Percentiles rank a stretch among this genome's conserved stretches.
Evolutionary conservation across 2,888 invertebrate genomes (phyloP).

Genomic region (Nymphalis urticae): DNA sequence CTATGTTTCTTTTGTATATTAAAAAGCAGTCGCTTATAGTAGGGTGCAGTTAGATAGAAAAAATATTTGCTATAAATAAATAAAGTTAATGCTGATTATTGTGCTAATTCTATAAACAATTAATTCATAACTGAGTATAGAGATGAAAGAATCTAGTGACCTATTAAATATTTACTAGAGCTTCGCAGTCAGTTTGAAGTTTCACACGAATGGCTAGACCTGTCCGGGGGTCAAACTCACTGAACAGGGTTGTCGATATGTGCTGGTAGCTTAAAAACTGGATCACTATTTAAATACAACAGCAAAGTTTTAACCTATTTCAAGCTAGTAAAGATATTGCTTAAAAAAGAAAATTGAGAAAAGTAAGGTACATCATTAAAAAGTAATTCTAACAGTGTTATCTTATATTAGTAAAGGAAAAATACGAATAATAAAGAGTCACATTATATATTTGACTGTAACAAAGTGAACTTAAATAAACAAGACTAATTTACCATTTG

Average conservation of each 20-base stretch:
- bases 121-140: background rate
- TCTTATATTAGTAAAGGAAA: background rate
- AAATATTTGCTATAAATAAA: too few relatives aligned
- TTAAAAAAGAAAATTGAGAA: too few relatives aligned
- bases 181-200: conserved; percentile 35
- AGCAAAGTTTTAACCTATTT: background rate
- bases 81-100: background rate
- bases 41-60: too few relatives aligned
- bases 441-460: background rate
- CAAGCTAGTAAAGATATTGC: background rate
- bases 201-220: conserved; percentile 33
- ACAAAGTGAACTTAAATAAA: background rate
- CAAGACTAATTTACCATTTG: background rate
- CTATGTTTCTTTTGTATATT: too few relatives aligned
- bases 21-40: too few relatives aligned
- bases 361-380: too few relatives aligned
- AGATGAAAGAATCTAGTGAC: conserved; percentile 29
- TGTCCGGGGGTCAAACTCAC: conserved; percentile 38
- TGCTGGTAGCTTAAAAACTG: conserved; percentile 14
- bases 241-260: conserved; percentile 40
- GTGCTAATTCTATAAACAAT: background rate
- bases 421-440: background rate
- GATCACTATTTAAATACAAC: conserved; percentile 15
- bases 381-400: too few relatives aligned
- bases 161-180: conserved; percentile 33